Evolutionary conservation across 1,140 invertebrate genomes (phyloP), one percentile per base, ranked within the genome.

Genomic region (Prorops nasuta): DNA sequence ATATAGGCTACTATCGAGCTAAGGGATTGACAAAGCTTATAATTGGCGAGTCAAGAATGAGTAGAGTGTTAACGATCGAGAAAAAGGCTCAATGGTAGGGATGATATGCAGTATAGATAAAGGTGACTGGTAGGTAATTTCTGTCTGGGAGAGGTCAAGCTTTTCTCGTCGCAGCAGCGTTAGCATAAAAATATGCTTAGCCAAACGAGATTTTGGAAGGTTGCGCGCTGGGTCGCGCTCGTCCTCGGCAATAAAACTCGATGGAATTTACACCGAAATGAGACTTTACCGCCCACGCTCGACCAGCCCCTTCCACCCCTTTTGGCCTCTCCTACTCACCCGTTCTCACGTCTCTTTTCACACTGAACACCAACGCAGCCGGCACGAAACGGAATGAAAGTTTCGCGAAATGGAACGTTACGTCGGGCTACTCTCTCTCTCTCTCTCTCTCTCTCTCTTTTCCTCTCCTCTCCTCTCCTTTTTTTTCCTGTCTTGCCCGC

Each of bases 261-360:
- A 59, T 58, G 56, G 55, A 60, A 64, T 65, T 65, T 60, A 63
- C 51, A 56, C 42, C 39, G 52, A 55, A 60, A 56, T 44, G 58
- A 54, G 57, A 59, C 38, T 54, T 63, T 58, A 60, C 52, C 43
- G 37, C 44, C 49, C 41, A 21, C 10, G 8, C 22, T 41, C 39
- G 18, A 17, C 20, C 39, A 9, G 22, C 15, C 39, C 17, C 39
- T 14, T 42, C 20, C 20, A 12, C 18, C 39, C 10, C n/a, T n/a
- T n/a, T n/a, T n/a, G n/a, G n/a, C n/a, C n/a, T n/a, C n/a, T n/a
- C n/a, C 22, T 42, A 21, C n/a, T 20, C 39, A 40, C 12, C 8
- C 9, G n/a, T n/a, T n/a, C n/a, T 46, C 36, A n/a, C n/a, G 15
- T 15, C 16, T 44, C 10, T 20, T n/a, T 31, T 19, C 20, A n/a